Evolutionary conservation across 2,113 vertebrate species (phyloP).

Genomic region (Vulpes ferrilata): DNA sequence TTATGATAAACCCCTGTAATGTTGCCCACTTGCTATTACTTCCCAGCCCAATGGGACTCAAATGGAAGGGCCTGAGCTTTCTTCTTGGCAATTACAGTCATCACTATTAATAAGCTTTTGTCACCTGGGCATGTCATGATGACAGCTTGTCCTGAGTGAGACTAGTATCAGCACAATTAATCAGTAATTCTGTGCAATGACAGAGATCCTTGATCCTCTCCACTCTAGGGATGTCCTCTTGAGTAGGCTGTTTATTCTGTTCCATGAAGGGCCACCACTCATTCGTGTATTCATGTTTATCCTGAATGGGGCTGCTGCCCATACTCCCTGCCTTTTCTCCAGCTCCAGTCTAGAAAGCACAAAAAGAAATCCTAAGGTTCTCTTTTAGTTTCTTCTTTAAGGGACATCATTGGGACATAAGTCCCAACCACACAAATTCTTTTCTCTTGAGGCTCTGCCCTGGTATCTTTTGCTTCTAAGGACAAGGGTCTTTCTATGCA

Average conservation of each 20-base stretch:
- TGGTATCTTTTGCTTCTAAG: background rate
- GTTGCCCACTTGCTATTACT: rapidly evolving
- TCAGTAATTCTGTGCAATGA: background rate
- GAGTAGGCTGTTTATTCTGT: background rate
- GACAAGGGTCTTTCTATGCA: background rate
- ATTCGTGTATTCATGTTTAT: rapidly evolving
- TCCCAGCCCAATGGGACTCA: background rate
- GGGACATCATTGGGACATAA: background rate
- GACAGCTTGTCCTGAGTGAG: background rate
- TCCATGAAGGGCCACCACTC: background rate
- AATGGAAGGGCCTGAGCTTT: background rate
- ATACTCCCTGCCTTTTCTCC: background rate
- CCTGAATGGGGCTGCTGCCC: background rate
- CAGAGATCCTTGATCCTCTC: background rate
- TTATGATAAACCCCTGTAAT: background rate
- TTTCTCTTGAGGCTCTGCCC: background rate
- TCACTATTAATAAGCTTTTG: background rate
- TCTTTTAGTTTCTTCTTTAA: background rate
- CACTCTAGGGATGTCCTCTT: background rate
- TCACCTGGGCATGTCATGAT: background rate
- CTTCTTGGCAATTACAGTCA: background rate
- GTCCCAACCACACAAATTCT: background rate
- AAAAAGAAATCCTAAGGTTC: background rate
- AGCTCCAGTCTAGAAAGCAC: background rate
- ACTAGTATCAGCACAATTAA: background rate